These are phyloP conservation scores for Pontoporia blainvillei DNA, from an alignment of 2,113 vertebrate species.

Conservation along the genomic window DNA sequence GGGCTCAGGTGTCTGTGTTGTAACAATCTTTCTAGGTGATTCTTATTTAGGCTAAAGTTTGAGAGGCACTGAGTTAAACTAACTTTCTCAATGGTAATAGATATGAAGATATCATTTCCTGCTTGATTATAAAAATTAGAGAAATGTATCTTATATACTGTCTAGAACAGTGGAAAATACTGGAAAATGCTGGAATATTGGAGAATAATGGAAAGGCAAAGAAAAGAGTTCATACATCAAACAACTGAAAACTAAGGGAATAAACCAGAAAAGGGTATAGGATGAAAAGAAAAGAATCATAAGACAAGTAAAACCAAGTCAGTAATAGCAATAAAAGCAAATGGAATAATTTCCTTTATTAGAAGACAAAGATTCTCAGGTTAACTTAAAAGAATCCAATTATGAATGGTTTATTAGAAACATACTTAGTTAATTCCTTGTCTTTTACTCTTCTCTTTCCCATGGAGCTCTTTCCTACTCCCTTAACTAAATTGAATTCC, in stretches of 20 bases:
- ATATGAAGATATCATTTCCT: neutral
- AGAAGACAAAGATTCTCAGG: neutral
- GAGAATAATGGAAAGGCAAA: neutral
- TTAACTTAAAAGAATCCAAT: constrained; percentile 32
- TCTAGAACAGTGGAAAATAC: neutral
- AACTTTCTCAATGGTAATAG: neutral
- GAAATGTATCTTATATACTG: neutral
- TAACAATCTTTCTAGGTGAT: neutral
- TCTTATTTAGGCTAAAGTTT: neutral
- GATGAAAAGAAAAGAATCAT: neutral
- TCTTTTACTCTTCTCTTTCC: neutral
- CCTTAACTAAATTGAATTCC: neutral
- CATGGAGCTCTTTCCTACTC: neutral
- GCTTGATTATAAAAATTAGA: neutral
- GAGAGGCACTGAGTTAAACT: neutral
- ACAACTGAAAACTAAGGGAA: neutral
- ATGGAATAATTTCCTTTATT: neutral
- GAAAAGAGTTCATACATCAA: neutral
- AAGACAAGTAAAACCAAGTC: neutral
- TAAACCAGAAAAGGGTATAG: neutral
- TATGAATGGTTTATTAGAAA: neutral
- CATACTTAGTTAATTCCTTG: neutral
- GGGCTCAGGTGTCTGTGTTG: neutral
- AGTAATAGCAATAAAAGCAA: neutral
- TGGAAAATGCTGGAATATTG: neutral